Conservation (phyloP, 2,888 invertebrate species). For the Pseudococcus jackbeardsleyi region DNA sequence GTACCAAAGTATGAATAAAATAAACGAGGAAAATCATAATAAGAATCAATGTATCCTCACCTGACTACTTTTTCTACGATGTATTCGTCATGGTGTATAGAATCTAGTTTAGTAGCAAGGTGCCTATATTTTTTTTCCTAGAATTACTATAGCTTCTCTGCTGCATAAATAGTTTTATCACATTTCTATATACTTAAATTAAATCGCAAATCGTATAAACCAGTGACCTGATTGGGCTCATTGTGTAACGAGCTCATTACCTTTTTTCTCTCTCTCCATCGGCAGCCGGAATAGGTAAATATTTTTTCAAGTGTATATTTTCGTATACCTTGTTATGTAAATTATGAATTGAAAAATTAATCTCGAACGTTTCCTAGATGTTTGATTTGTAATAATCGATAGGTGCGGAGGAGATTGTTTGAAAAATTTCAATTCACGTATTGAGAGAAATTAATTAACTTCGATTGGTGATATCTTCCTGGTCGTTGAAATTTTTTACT, state of each 20-base stretch:
- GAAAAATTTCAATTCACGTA: slow-evolving; percentile 14
- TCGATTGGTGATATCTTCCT: neutral
- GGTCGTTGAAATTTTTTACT: neutral
- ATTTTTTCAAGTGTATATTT: slow-evolving; percentile 31
- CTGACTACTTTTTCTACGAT: neutral
- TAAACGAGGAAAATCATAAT: neutral
- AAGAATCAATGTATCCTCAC: slow-evolving; percentile 24
- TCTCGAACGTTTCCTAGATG: slow-evolving; percentile 4
- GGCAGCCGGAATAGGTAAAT: slow-evolving; percentile 3
- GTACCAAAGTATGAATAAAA: slow-evolving; percentile 20
- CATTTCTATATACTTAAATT: slow-evolving; percentile 2
- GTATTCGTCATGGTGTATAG: slow-evolving; percentile 32
- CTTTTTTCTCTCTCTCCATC: neutral
- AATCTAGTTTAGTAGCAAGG: slow-evolving; percentile 15
- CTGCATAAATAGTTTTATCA: slow-evolving; percentile 20
- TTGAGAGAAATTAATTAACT: neutral
- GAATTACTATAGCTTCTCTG: neutral
- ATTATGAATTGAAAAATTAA: slow-evolving; percentile 19
- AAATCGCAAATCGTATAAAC: slow-evolving; percentile 46
- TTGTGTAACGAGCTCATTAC: slow-evolving; percentile 28
- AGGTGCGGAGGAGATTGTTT: neutral
- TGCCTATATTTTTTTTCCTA: neutral
- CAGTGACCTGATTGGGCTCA: slow-evolving; percentile 28
- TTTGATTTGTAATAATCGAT: neutral
- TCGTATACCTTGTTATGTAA: slow-evolving; percentile 44